Percentiles rank a stretch among this genome's conserved stretches.
Evolutionary conservation across 92 coral and sea anemone species (phyloP).

Genomic region (Epizoanthus stellaris): DNA sequence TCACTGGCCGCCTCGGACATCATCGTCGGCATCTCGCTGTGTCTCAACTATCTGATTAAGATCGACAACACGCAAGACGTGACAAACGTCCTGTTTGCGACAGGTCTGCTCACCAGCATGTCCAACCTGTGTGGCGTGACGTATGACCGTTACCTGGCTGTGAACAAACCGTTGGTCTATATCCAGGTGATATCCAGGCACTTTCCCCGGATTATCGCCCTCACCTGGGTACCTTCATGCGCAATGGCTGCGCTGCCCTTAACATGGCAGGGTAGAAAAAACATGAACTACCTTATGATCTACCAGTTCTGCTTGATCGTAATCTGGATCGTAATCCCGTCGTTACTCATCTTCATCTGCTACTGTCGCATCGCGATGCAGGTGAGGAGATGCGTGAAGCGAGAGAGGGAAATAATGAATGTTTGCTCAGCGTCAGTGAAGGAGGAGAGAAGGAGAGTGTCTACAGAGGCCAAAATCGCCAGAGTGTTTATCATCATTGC

Average conservation of each 20-base stretch:
- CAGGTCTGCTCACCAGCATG: slow-evolving; percentile 50
- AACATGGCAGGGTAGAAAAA: slow-evolving; percentile 44
- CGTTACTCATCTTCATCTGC: slow-evolving; percentile 38
- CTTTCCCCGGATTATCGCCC: slow-evolving; percentile 29
- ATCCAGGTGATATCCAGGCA: slow-evolving; percentile 39
- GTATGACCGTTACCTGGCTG: slow-evolving; percentile 62
- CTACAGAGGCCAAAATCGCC: slow-evolving; percentile 55
- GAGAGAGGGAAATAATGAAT: slow-evolving; percentile 1
- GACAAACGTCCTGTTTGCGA: slow-evolving; percentile 49
- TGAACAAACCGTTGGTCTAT: slow-evolving; percentile 51
- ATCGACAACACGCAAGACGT: slow-evolving; percentile 3
- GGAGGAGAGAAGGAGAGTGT: slow-evolving; percentile 39
- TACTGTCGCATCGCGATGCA: slow-evolving; percentile 30
- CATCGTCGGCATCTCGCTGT: slow-evolving; percentile 48
- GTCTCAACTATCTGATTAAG: slow-evolving; percentile 46
- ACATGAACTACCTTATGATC: slow-evolving; percentile 3
- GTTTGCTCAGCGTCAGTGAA: slow-evolving; percentile 4
- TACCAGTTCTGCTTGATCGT: slow-evolving; percentile 41
- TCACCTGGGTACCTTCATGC: slow-evolving; percentile 51
- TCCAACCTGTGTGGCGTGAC: slow-evolving; percentile 63
- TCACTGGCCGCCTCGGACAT: slow-evolving; percentile 56
- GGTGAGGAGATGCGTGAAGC: slow-evolving; percentile 20
- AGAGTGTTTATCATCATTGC: slow-evolving; percentile 45
- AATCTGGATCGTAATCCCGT: slow-evolving; percentile 34
- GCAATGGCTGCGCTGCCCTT: slow-evolving; percentile 47